Evolutionary conservation across 2,797 vertebrate genomes (phyloP), one percentile per base, ranked within the genome.

Genomic region (Bradypodion ventrale): DNA sequence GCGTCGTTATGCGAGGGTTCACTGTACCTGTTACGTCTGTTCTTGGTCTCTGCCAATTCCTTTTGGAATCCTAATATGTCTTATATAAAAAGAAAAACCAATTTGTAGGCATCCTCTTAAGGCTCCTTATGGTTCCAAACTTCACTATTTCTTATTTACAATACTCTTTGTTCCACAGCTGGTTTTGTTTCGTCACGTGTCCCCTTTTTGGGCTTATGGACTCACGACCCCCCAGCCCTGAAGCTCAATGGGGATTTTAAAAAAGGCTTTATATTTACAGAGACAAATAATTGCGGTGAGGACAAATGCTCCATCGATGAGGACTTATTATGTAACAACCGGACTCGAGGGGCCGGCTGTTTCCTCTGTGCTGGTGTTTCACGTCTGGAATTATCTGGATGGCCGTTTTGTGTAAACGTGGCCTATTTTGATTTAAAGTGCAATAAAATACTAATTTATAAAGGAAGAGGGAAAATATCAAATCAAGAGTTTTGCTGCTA

Each of bases 341-440:
- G 44, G 21, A 0, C 42, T 10, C 16, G 2, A n/a, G 9, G 27
- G 9, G 40, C 42, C 80, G 27, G 42, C 40, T 69, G 32, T 27
- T n/a, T 73, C 32, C 0, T 80, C 83, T 56, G 2, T 0, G 15
- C 37, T 69, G 78, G 63, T 4, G 10, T 37, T 75, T 81, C 78
- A 76, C 16, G 40, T 72, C 32, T 59, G 70, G 75, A 76, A 75
- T 80, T 80, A 81, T 69, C 63, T 29, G 37, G 75, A 35, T 49
- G 1, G 52, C 1, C 49, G 15, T 46, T 81, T n/a, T n/a, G n/a
- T 44, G 37, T 75, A 80, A 75, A 81, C 49, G 69, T 19, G 6
- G 78, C 52, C 82, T 52, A 6, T 29, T 78, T 46, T 78, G 83
- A 69, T 81, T 85, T 60, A 69, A 68, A 85, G 80, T 60, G 63